Evolutionary conservation across 2,113 vertebrate species (phyloP), one percentile per base, ranked within the genome.

Genomic region (Gallinago undulata): DNA sequence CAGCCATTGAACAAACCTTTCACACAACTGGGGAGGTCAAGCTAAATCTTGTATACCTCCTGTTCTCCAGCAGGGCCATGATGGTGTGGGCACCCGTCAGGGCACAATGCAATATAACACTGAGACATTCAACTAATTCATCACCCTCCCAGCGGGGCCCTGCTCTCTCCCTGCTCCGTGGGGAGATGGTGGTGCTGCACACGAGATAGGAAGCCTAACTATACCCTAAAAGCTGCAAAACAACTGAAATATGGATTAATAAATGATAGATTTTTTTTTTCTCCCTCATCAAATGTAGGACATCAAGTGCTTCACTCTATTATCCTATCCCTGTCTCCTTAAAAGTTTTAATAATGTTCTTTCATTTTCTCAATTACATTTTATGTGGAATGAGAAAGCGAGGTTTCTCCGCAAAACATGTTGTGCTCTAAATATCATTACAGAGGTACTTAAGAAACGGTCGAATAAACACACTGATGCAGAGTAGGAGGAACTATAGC

Each of bases 191-290:
- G 39, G 11, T 51, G 57, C 50, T 66, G 30, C 33, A 37, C 27
- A 31, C 0, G 2, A 62, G 33, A 31, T 1, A 31, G 7, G 3
- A 57, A 74, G 14, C 11, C 27, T 69, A 41, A 48, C 6, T 8
- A 43, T 19, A 62, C 11, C 50, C 55, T 27, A 50, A 50, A 93
- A 84, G 27, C 37, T 81, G 60, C 16, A 31, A 81, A 84, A 4
- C 33, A 53, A 11, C 28, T 35, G 19, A 53, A 84, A 45, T 63
- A 12, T 2, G 25, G 17, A 33, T 88, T 43, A 72, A 66, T 11
- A 56, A 79, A 66, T 15, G 7, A 41, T 6, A 50, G 62, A 22
- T 43, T 43, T 48, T 88, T 73, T n/a, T 79, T 6, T 27, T 73
- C 48, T 82, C 22, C 41, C 13, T 50, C 33, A 48, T 79, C 7